These are phyloP conservation scores for Synergus umbraculus DNA, from an alignment of 2,888 invertebrate species.

Conservation along the genomic window DNA sequence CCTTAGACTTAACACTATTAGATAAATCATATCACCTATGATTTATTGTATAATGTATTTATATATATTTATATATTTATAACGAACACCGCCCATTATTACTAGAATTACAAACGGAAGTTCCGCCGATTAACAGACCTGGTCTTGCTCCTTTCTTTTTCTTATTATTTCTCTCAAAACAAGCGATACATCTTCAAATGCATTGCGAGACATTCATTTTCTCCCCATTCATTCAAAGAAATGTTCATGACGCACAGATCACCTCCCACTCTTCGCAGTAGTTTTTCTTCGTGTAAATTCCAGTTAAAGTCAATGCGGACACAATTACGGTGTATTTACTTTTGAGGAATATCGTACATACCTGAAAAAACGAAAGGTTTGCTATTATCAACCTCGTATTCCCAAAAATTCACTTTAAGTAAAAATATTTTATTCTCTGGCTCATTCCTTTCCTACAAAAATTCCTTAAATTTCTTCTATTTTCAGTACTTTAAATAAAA, in stretches of 20 bases:
- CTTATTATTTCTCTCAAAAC: constrained; percentile 69
- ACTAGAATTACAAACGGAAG: constrained; percentile 76
- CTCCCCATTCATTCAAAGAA: constrained; percentile 56
- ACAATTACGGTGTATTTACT: constrained; percentile 71
- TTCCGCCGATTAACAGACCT: constrained; percentile 54
- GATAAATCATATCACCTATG: constrained; percentile 75
- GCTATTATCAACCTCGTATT: constrained; percentile 30
- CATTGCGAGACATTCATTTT: constrained; percentile 60
- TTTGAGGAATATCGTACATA: constrained; percentile 74
- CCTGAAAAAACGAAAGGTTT: constrained; percentile 69
- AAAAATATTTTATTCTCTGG: neutral
- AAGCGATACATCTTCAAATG: constrained; percentile 72
- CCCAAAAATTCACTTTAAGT: neutral
- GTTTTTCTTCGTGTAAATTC: constrained; percentile 66
- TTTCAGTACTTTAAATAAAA: neutral
- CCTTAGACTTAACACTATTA: constrained; percentile 74
- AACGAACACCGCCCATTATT: constrained; percentile 77
- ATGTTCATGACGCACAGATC: constrained; percentile 70
- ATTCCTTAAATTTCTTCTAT: neutral
- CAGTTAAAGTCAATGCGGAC: constrained; percentile 69
- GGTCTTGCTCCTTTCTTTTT: constrained; percentile 54
- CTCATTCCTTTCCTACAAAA: constrained; percentile 8
- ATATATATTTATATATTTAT: constrained; percentile 75
- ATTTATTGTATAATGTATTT: constrained; percentile 73
- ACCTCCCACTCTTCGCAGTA: constrained; percentile 71